Evolutionary conservation across 64 coral and sea anemone species (phyloP), one percentile per base, ranked within the genome.

Genomic region (Pocillopora damicornis): DNA sequence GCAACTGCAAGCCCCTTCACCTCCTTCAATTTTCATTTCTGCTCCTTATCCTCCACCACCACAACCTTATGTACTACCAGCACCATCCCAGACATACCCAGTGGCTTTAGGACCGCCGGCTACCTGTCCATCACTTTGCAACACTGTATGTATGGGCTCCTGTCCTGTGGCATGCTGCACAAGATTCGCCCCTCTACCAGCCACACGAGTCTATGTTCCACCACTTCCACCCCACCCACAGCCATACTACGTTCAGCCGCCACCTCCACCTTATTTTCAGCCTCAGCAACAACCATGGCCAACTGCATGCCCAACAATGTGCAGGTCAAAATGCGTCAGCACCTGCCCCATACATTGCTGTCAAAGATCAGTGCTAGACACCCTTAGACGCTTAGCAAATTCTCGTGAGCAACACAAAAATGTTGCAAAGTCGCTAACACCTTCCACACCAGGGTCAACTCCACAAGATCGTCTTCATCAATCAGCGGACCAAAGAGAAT

Each of bases 81-180:
- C 59, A 58, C 87, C 87, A 18, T 75, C 88, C 20, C 66, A 87
- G 17, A 75, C 88, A 11, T 79, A 65, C 30, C 42, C 75, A 74
- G 36, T 65, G 67, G 64, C 58, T 26, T 30, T 75, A 63, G 77
- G 62, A 58, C 73, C 76, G 3, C 34, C 61, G 22, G 35, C 86
- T 34, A 26, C 62, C 9, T 93, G 91, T 58, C 91, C 91, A 12
- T n/a, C 75, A 0, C 38, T 93, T 56, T 93, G 91, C 71, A 82
- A 58, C 16, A 80, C 66, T 37, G 73, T 87, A 22, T 88, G 91
- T 61, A 88, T 89, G 63, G 75, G 87, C 13, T 69, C 79, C 58
- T 93, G 92, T 35, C 87, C 87, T 42, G 26, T 86, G 9, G 76
- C 79, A 61, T 93, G 92, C 63, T 89, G 80, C 11, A 81, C 92